These are phyloP conservation scores for Larimichthys crocea DNA, from an alignment of 2,113 vertebrate species.

Conservation along the genomic window DNA sequence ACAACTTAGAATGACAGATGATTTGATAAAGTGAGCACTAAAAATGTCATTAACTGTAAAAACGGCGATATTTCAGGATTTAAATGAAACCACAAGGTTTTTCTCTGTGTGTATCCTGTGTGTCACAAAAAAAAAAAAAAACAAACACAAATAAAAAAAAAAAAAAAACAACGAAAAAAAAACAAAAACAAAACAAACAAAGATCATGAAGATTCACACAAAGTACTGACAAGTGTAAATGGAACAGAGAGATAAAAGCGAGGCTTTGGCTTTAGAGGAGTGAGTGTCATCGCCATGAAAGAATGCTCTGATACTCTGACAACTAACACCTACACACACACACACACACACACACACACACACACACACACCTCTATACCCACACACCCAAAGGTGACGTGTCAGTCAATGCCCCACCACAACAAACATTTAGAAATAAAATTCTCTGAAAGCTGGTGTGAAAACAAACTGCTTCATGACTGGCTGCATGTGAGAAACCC, in stretches of 20 bases:
- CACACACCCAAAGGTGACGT: conserved; percentile 16
- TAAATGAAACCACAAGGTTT: background rate
- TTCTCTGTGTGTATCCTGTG: no score
- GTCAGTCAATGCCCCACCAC: conserved; percentile 8
- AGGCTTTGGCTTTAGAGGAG: conserved; percentile 52
- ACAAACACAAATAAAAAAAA: no score
- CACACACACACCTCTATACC: background rate
- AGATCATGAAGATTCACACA: background rate
- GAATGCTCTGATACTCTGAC: conserved; percentile 43
- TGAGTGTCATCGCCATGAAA: conserved; percentile 47
- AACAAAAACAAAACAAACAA: no score
- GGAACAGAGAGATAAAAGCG: conserved; percentile 46
- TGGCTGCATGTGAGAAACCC: conserved; percentile 24
- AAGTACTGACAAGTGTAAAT: conserved; percentile 38
- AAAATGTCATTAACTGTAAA: background rate
- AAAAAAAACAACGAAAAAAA: no score
- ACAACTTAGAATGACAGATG: conserved; percentile 19
- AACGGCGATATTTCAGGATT: background rate
- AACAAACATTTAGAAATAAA: conserved; percentile 33
- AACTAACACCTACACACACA: conserved; percentile 28
- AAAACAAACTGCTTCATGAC: conserved; percentile 30
- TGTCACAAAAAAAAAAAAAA: no score
- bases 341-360: conserved; percentile 16
- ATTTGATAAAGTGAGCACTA: conserved; percentile 23
- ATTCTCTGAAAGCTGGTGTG: conserved; percentile 17